A percentile compares a stretch with the other conserved stretches of the same genome.
Evolutionary conservation across 2,113 vertebrate genomes (phyloP).

Genomic region (Sakesphorus luctuosus): DNA sequence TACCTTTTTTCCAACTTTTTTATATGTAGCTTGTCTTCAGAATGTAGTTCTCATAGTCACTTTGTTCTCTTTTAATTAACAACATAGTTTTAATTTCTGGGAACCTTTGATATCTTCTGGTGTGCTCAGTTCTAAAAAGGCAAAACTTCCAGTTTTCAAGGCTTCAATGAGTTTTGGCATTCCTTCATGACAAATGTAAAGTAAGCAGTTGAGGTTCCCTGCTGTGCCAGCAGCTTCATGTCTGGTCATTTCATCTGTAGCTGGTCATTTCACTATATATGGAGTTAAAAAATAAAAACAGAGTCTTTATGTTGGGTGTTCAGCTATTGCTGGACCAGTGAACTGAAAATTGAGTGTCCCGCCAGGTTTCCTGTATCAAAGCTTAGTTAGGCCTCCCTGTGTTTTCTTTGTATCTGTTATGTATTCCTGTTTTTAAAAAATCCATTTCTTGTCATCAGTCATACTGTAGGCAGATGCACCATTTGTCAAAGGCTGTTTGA

Average conservation of each 20-base stretch:
- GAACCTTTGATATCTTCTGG: not conserved
- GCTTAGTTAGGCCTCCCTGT: not conserved
- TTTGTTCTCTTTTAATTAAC: not conserved
- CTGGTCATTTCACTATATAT: not conserved
- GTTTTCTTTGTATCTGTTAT: not conserved
- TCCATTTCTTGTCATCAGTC: not conserved
- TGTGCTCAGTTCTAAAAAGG: not conserved
- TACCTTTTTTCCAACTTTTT: not conserved
- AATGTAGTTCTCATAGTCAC: not conserved
- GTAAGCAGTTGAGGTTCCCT: not conserved
- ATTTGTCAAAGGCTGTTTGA: not conserved
- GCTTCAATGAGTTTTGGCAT: not conserved
- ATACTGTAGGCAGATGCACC: accelerated
- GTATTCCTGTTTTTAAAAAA: not conserved
- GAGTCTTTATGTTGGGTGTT: not conserved
- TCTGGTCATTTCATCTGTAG: not conserved
- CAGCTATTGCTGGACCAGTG: not conserved
- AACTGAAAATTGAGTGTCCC: not conserved
- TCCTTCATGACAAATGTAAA: not conserved
- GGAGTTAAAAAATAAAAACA: not conserved
- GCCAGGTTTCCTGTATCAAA: not conserved
- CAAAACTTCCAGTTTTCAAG: not conserved
- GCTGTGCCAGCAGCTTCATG: not conserved
- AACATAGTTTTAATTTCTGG: not conserved
- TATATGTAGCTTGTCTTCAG: not conserved